Evolutionary conservation across 2,797 vertebrate species (phyloP).

Genomic region (Microctenopoma stevenorrisi): DNA sequence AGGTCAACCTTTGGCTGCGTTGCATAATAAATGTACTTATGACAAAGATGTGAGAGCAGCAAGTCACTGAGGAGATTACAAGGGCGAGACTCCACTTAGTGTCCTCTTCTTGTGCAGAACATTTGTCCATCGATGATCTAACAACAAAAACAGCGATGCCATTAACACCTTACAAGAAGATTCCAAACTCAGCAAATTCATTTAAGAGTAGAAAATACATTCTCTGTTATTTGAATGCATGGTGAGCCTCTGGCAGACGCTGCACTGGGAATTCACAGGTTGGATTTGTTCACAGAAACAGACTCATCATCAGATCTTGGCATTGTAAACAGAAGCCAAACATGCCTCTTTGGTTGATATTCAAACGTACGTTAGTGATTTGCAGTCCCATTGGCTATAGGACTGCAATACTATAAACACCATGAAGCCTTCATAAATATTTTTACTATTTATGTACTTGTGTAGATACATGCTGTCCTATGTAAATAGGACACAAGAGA

Average conservation of each 20-base stretch:
- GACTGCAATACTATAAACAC: neutral
- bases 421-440: neutral
- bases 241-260: slow-evolving; percentile 9
- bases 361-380: neutral
- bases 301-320: neutral
- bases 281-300: slow-evolving; percentile 26
- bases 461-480: neutral
- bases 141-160: slow-evolving; percentile 9
- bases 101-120: slow-evolving; percentile 20
- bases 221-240: slow-evolving; percentile 2
- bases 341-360: slow-evolving; percentile 1
- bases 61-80: slow-evolving; percentile 29
- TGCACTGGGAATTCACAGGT: slow-evolving; percentile 21
- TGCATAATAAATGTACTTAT: slow-evolving; percentile 29
- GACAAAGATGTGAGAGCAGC: slow-evolving; percentile 43
- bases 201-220: slow-evolving; percentile 4
- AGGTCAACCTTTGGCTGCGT: slow-evolving; percentile 41
- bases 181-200: neutral
- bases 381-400: neutral
- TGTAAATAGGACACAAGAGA: slow-evolving; percentile 4
- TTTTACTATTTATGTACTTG: neutral
- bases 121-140: slow-evolving; percentile 17
- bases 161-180: neutral
- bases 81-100: slow-evolving; percentile 21
- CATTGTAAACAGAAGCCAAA: slow-evolving; percentile 16